Percentiles rank a stretch among this genome's conserved stretches.
Evolutionary conservation across 2,113 vertebrate species (phyloP).

Genomic region (Cochlearius cochlearius): DNA sequence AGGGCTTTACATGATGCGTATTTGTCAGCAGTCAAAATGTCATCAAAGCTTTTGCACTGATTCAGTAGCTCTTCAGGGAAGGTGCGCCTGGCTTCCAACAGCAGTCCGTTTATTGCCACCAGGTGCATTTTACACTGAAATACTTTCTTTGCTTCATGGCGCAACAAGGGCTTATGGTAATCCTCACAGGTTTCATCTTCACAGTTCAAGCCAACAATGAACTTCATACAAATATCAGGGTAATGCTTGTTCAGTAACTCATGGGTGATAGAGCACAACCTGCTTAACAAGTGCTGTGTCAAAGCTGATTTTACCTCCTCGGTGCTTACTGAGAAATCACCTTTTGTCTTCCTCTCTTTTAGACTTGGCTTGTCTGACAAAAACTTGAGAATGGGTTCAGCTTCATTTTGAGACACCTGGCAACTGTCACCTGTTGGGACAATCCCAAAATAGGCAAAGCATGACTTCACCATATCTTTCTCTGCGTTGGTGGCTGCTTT

Average conservation of each 20-base stretch:
- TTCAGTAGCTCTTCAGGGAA: slow-evolving; percentile 61
- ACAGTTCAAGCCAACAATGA: slow-evolving; percentile 73
- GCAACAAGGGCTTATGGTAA: slow-evolving; percentile 67
- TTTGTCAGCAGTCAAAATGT: slow-evolving; percentile 51
- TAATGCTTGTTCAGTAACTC: slow-evolving; percentile 48
- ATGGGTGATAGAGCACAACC: slow-evolving; percentile 62
- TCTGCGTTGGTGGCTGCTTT: slow-evolving; percentile 75
- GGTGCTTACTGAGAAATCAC: slow-evolving; percentile 53
- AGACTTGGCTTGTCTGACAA: slow-evolving; percentile 33
- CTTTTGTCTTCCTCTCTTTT: slow-evolving; percentile 66
- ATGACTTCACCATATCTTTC: slow-evolving; percentile 80
- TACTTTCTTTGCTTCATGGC: slow-evolving; percentile 64
- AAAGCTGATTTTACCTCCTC: slow-evolving; percentile 70
- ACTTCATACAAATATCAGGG: slow-evolving; percentile 68
- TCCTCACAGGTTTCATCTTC: slow-evolving; percentile 58
- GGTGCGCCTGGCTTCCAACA: slow-evolving; percentile 68
- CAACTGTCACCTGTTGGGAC: slow-evolving; percentile 64
- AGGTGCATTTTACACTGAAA: slow-evolving; percentile 73
- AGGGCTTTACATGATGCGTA: slow-evolving; percentile 64
- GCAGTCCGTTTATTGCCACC: slow-evolving; percentile 70
- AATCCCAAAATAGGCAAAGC: slow-evolving; percentile 81
- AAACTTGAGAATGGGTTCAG: slow-evolving; percentile 66
- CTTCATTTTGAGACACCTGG: slow-evolving; percentile 73
- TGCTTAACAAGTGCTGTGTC: slow-evolving; percentile 69
- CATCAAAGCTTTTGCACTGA: slow-evolving; percentile 59